Percentiles rank a stretch among this genome's conserved stretches.
phyloP scores from a whole-genome alignment of 2,888 invertebrate species.

The Parthenolecanium corni region DNA sequence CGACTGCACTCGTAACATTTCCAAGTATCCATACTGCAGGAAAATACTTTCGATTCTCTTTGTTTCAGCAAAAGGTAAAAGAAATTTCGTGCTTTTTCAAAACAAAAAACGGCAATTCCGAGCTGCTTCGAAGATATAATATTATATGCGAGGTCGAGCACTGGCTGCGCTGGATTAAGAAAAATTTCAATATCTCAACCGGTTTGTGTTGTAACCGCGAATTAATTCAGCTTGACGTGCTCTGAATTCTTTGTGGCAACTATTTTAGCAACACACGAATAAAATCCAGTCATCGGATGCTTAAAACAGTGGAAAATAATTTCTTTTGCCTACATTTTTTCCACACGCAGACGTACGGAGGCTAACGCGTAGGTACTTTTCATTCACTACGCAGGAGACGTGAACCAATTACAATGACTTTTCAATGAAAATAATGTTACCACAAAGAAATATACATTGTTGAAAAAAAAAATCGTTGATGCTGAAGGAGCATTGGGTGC shows the following conservation, averaged over 20 bases:
- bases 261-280: not conserved
- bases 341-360: not conserved
- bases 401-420: slow-evolving; percentile 6
- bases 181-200: slow-evolving; percentile 2
- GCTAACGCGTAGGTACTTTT: not conserved
- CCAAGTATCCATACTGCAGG: too few relatives aligned
- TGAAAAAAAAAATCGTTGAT: not conserved
- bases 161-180: too few relatives aligned
- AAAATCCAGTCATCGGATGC: slow-evolving; percentile 12
- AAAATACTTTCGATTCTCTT: too few relatives aligned
- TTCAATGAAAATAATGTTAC: not conserved
- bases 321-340: not conserved
- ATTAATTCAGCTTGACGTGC: not conserved
- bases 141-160: too few relatives aligned
- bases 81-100: too few relatives aligned
- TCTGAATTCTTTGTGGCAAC: not conserved
- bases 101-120: too few relatives aligned
- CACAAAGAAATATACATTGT: not conserved
- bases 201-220: slow-evolving; percentile 2
- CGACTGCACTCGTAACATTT: too few relatives aligned
- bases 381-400: not conserved
- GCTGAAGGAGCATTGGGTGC: not conserved
- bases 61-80: too few relatives aligned
- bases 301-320: slow-evolving; percentile 15
- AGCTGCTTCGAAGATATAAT: too few relatives aligned